Evolutionary conservation across 2,797 vertebrate species (phyloP).

Genomic region (Silurus aristotelis): DNA sequence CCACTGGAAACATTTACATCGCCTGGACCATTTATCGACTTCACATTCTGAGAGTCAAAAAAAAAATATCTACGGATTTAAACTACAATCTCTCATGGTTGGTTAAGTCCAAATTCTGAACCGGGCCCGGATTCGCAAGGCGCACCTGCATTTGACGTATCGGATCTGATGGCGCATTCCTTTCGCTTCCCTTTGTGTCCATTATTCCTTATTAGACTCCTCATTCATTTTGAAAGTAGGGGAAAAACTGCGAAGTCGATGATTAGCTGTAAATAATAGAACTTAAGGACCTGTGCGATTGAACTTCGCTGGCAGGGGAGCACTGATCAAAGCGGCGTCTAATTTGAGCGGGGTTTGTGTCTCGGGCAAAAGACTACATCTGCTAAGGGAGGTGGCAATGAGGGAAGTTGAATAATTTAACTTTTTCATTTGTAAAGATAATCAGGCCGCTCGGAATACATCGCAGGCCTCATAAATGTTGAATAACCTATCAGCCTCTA

Average conservation of each 20-base stretch:
- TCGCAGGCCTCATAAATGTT: constrained; percentile 99
- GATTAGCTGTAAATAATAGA: constrained; percentile 73
- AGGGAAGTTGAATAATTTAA: constrained; percentile 86
- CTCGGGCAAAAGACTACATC: constrained; percentile 64
- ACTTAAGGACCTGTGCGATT: constrained; percentile 67
- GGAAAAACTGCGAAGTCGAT: constrained; percentile 58
- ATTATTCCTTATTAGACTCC: constrained; percentile 63
- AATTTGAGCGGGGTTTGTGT: constrained; percentile 59
- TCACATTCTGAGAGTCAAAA: constrained; percentile 47
- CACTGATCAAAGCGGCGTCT: constrained; percentile 59
- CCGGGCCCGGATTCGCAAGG: constrained; percentile 18
- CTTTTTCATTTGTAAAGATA: constrained; percentile 99
- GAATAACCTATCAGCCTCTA: constrained; percentile 99
- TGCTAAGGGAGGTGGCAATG: constrained; percentile 63
- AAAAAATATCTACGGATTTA: constrained; percentile 52
- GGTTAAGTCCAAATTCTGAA: constrained; percentile 54
- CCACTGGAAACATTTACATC: constrained; percentile 57
- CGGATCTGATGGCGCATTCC: constrained; percentile 54
- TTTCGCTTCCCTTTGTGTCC: constrained; percentile 55
- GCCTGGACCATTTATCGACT: constrained; percentile 49
- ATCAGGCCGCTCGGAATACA: constrained; percentile 98
- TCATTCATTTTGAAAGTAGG: constrained; percentile 59
- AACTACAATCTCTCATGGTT: constrained; percentile 55
- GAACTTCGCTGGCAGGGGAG: constrained; percentile 59
- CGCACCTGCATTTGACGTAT: constrained; percentile 55